phyloP scores from a whole-genome alignment of 2,797 vertebrate species.

The Acrossocheilus wenchowensis region DNA sequence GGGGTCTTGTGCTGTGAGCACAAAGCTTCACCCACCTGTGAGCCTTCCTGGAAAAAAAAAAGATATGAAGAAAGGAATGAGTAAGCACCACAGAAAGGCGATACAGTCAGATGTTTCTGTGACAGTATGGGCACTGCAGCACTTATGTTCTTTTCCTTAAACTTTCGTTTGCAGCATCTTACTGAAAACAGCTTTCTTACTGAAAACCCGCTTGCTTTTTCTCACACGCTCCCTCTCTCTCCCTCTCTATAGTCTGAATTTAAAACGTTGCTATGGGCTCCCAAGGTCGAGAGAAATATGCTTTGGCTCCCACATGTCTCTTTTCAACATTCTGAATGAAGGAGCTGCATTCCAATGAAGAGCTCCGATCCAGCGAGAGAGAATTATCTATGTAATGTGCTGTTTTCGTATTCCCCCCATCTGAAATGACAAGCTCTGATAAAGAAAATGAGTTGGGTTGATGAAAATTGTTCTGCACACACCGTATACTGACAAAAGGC shows the following conservation, averaged over 20 bases:
- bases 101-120: constrained; percentile 62
- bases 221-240: constrained; percentile 43
- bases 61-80: constrained; percentile 71
- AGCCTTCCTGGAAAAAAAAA: constrained; percentile 74
- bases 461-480: constrained; percentile 38
- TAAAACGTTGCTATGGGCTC: constrained; percentile 69
- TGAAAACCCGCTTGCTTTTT: constrained; percentile 3
- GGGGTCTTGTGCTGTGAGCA: constrained; percentile 70
- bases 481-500: constrained; percentile 10
- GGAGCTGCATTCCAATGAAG: constrained; percentile 50
- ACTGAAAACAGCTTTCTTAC: constrained; percentile 54
- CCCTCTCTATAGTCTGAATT: constrained; percentile 61
- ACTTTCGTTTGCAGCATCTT: constrained; percentile 64
- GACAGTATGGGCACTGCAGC: constrained; percentile 64
- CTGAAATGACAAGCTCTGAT: constrained; percentile 31
- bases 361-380: constrained; percentile 17
- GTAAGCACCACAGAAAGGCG: constrained; percentile 51
- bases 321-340: constrained; percentile 60
- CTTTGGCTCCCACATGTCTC: constrained; percentile 59
- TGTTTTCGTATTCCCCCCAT: constrained; percentile 19
- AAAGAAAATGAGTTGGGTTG: constrained; percentile 21
- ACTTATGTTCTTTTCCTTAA: constrained; percentile 16
- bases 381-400: constrained; percentile 26
- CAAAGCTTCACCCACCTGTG: constrained; percentile 68
- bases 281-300: constrained; percentile 68